Conservation (phyloP, 1,140 invertebrate species). For the Mercenaria mercenaria region DNA sequence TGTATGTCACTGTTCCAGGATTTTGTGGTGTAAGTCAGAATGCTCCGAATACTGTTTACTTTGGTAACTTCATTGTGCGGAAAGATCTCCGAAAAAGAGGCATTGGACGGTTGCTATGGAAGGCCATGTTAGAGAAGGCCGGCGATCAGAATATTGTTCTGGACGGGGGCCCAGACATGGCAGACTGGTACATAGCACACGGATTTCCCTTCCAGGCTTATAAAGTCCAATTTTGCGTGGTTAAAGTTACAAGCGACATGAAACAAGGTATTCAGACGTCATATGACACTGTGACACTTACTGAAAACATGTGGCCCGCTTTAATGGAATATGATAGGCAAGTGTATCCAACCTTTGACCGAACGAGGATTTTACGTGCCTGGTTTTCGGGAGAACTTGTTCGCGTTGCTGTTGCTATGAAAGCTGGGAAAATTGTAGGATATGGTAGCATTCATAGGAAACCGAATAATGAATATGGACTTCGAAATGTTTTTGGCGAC, state of each 20-base stretch:
- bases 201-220: conserved; percentile 1
- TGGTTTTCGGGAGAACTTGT: conserved; percentile 4
- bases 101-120: conserved; percentile 9
- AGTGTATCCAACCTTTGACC: conserved; percentile 35
- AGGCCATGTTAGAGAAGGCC: conserved; percentile 28
- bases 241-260: conserved; percentile 18
- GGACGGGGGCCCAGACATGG: conserved; percentile 13
- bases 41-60: not conserved
- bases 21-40: not conserved
- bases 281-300: not conserved
- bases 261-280: not conserved
- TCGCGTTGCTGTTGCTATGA: not conserved
- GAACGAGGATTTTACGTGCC: conserved; percentile 16
- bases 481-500: conserved; percentile 34
- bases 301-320: conserved; percentile 3
- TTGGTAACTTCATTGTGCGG: conserved; percentile 52
- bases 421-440: conserved; percentile 8
- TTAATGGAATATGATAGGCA: conserved; percentile 20
- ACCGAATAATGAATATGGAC: not conserved
- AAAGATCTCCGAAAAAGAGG: conserved; percentile 35
- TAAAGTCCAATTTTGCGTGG: not conserved
- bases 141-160: conserved; percentile 8
- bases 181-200: conserved; percentile 12
- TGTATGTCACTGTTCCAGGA: too few species aligned
- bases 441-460: conserved; percentile 41